Base-by-base conservation (phyloP, 2,888 invertebrate species). In the Chrysopilus asiliformis region DNA sequence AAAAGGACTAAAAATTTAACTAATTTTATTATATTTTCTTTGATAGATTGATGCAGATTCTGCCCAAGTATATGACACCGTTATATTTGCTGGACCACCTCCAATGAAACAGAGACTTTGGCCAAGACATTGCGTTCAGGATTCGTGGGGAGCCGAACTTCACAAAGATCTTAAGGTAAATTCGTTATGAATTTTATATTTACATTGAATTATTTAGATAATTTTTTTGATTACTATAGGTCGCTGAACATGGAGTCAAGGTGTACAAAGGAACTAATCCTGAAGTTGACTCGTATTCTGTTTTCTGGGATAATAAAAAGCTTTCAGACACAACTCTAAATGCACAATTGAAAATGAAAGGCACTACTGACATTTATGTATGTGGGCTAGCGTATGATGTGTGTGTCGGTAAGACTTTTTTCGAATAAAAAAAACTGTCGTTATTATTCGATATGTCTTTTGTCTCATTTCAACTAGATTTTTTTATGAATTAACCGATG, bases 231-330 rank as follows among this genome's bases (percentile, higher is more conserved):
- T 20, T 32, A 24, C 35, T 25, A 24, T 34, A 80, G 79, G 66
- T 86, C 37, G 68, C 76, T 26, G 80, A 84, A 6, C 72, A 74
- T 39, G 78, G 80, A 4, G 72, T 83, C 32, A 82, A 84, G 57
- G 77, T 90, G 34, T 84, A 85, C 65, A 90, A 90, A 59, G 95
- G 95, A 26, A 87, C 84, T 2, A 85, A 91, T 64, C 82, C 94
- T 0, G 87, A 91, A 48, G 85, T 95, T 38, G 97, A 97, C 64
- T 91, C 93, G 2, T 97, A 97, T 64, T 94, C 94, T 0, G 95
- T 93, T 30, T 97, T 97, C 70, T 93, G 90, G 86, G 95, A 97
- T 66, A 97, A 97, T 66, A 85, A 86, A 65, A 89, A 87, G 62
- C 66, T 85, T 42, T 80, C 83, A 2, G 80, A 89, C 57, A 94